Evolutionary conservation across 2,888 invertebrate species (phyloP).

Genomic region (Nymphalis polychloros): DNA sequence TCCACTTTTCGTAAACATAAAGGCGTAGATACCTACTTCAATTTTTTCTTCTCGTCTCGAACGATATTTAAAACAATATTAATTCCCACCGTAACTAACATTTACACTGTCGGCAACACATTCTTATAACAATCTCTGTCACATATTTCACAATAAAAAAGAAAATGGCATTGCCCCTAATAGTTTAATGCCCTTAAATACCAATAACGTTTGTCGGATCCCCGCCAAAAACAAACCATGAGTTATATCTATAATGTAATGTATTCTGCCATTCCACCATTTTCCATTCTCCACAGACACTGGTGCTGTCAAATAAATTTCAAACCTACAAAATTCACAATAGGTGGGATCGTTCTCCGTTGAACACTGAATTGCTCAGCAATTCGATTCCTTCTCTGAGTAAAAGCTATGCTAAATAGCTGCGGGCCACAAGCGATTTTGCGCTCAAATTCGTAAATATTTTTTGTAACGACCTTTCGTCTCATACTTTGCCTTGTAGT

Average conservation of each 20-base stretch:
- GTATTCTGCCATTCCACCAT: constrained; percentile 78
- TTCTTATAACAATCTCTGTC: constrained; percentile 62
- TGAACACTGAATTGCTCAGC: constrained; percentile 69
- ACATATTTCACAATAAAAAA: constrained; percentile 64
- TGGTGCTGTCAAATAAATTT: constrained; percentile 81
- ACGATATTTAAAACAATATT: constrained; percentile 62
- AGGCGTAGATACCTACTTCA: background rate
- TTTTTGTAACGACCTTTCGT: constrained; percentile 73
- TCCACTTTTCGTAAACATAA: background rate
- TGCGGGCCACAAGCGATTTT: constrained; percentile 60
- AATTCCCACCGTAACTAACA: constrained; percentile 71
- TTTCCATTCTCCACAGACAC: constrained; percentile 82
- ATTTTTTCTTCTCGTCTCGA: constrained; percentile 39
- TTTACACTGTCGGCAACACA: constrained; percentile 64
- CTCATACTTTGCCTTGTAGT: constrained; percentile 64
- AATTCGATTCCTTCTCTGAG: constrained; percentile 52
- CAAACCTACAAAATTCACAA: constrained; percentile 78
- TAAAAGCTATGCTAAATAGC: constrained; percentile 53
- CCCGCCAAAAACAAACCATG: constrained; percentile 82
- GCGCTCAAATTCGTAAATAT: constrained; percentile 54
- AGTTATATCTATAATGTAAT: constrained; percentile 78
- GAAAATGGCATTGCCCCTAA: constrained; percentile 68
- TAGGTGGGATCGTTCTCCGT: constrained; percentile 68
- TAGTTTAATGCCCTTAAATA: constrained; percentile 77
- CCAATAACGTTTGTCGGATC: constrained; percentile 80